Conservation (phyloP, 2,888 invertebrate species). For the Neoascia interrupta region DNA sequence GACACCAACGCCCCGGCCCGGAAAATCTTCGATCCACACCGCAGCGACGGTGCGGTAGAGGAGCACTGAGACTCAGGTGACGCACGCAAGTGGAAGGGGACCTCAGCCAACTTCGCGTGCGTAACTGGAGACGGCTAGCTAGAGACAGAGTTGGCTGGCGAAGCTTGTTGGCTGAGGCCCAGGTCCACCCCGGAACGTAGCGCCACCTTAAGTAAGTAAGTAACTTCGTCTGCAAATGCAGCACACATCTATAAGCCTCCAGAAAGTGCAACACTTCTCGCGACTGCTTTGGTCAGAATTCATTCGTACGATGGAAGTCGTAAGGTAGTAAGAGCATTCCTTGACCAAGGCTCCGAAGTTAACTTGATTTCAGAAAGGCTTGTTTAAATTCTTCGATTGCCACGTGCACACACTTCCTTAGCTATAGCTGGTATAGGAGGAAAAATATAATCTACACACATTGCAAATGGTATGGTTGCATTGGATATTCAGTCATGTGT, state of each 20-base stretch:
- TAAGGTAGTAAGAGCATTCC: slow-evolving; percentile 10
- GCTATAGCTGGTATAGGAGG: neutral
- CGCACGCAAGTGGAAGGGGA: no score
- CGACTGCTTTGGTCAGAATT: slow-evolving; percentile 16
- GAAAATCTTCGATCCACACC: no score
- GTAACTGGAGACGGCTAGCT: no score
- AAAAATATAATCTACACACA: neutral
- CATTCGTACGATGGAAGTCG: neutral
- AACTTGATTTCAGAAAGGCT: neutral
- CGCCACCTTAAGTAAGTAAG: no score
- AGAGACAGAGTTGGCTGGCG: no score
- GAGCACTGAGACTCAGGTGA: no score
- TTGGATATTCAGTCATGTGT: neutral
- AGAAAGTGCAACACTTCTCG: neutral
- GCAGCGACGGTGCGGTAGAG: no score
- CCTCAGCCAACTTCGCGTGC: no score
- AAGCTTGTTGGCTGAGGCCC: no score
- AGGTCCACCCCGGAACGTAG: no score
- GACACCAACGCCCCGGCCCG: no score
- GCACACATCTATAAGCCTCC: neutral
- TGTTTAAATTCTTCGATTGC: neutral
- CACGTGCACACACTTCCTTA: neutral
- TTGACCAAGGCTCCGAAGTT: neutral
- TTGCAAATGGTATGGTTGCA: neutral
- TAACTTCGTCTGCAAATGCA: neutral